Percentiles rank a stretch among this genome's conserved stretches.
Evolutionary conservation across 2,888 invertebrate genomes (phyloP).

Genomic region (Drosophila affinis): DNA sequence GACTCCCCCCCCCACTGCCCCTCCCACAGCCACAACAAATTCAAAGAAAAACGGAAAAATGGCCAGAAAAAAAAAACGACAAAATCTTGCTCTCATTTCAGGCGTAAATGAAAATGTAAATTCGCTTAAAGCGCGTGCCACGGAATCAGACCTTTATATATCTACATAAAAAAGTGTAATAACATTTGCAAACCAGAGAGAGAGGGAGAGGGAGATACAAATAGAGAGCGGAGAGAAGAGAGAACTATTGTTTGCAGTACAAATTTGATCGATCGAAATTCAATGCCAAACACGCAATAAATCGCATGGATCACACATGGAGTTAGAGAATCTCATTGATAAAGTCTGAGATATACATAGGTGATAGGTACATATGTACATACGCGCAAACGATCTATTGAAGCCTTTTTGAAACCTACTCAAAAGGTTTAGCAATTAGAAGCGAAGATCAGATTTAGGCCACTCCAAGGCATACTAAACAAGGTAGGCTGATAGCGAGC

Average conservation of each 20-base stretch:
- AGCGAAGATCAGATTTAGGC: no score
- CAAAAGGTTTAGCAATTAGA: no score
- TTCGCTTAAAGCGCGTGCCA: constrained; percentile 56
- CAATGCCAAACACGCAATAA: constrained; percentile 33
- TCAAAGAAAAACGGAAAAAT: constrained; percentile 52
- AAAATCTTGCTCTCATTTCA: constrained; percentile 68
- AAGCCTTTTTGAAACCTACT: no score
- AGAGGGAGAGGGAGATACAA: neutral
- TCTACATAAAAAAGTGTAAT: neutral
- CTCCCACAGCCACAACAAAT: constrained; percentile 28
- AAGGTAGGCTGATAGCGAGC: no score
- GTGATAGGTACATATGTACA: no score
- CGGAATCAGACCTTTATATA: constrained; percentile 22
- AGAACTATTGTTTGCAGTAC: neutral
- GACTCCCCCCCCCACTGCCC: constrained; percentile 16
- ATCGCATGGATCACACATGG: constrained; percentile 4
- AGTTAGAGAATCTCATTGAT: no score
- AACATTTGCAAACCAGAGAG: neutral
- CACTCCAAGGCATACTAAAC: no score
- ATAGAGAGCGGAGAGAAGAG: neutral
- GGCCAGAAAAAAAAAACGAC: constrained; percentile 11
- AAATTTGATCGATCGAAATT: constrained; percentile 27
- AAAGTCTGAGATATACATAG: no score
- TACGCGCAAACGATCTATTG: no score
- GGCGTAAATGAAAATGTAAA: constrained; percentile 74